A percentile compares a stretch with the other conserved stretches of the same genome.
phyloP scores from a whole-genome alignment of 2,113 vertebrate genomes.

The Sinocyclocheilus anshuiensis region DNA sequence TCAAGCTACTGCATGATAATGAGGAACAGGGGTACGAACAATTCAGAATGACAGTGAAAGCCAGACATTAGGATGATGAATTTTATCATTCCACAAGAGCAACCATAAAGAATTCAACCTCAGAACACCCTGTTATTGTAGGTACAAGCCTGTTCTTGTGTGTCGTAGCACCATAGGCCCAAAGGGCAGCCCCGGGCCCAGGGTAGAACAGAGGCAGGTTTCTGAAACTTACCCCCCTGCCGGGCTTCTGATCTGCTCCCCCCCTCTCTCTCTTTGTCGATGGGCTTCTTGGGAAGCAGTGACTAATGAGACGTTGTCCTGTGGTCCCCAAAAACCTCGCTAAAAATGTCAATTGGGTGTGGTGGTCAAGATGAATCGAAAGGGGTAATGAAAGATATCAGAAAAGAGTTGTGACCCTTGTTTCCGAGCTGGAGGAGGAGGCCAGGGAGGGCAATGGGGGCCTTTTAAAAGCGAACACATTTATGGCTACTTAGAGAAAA shows the following conservation, averaged over 20 bases:
- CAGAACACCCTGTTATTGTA: conserved; percentile 48
- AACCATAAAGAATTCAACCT: conserved; percentile 2
- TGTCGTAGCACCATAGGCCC: conserved; percentile 50
- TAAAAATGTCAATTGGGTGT: conserved; percentile 75
- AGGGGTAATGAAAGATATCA: conserved; percentile 87
- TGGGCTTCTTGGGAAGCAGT: conserved; percentile 71
- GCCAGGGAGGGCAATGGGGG: conserved; percentile 72
- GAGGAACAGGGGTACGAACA: conserved; percentile 26
- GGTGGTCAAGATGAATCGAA: conserved; percentile 83
- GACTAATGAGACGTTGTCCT: conserved; percentile 84
- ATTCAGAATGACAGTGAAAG: background rate
- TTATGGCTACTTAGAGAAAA: conserved; percentile 99
- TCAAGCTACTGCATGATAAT: conserved; percentile 59
- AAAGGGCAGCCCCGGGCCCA: conserved; percentile 56
- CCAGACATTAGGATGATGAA: background rate
- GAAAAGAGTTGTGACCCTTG: conserved; percentile 81
- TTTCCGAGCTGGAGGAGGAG: conserved; percentile 80
- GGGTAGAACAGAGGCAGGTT: conserved; percentile 56
- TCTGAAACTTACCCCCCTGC: conserved; percentile 64
- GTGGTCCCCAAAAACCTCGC: conserved; percentile 76
- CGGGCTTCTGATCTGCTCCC: conserved; percentile 56
- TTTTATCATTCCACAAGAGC: background rate
- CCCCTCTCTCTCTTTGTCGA: conserved; percentile 77
- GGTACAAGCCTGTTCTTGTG: conserved; percentile 25
- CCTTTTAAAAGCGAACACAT: conserved; percentile 97